phyloP scores from a whole-genome alignment of 2,888 invertebrate species.

The Pasiphila rectangulata region DNA sequence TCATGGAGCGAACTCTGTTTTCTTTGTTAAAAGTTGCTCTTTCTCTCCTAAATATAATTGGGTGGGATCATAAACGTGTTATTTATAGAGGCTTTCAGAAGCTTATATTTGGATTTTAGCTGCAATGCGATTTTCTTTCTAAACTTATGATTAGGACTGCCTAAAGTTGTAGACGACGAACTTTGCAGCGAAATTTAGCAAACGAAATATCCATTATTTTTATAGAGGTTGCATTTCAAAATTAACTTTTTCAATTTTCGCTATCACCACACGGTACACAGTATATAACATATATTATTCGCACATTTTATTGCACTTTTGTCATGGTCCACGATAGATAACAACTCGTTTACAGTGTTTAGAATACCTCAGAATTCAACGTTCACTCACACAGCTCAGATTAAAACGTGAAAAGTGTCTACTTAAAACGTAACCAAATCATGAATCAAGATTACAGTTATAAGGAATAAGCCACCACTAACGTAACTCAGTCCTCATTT shows the following conservation, averaged over 20 bases:
- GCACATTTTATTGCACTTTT: too few species aligned
- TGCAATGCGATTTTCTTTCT: not conserved
- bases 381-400: too few species aligned
- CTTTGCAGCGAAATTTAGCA: not conserved
- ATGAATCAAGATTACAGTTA: conserved; percentile 7
- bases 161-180: not conserved
- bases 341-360: too few species aligned
- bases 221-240: not conserved
- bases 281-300: too few species aligned
- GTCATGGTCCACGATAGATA: too few species aligned
- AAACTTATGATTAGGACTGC: not conserved
- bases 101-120: conserved; percentile 6
- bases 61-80: conserved; percentile 15
- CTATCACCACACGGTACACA: too few species aligned
- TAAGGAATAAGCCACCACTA: not conserved
- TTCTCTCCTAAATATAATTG: conserved; percentile 20
- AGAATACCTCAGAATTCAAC: too few species aligned
- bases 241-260: too few species aligned
- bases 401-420: not conserved
- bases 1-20: conserved; percentile 14
- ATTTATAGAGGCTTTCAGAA: conserved; percentile 15
- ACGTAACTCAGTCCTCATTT: conserved; percentile 8
- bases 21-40: conserved; percentile 12
- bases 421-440: not conserved
- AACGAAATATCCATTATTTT: not conserved